Evolutionary conservation across 1,140 invertebrate species (phyloP).

Genomic region (Calosoma granatense): DNA sequence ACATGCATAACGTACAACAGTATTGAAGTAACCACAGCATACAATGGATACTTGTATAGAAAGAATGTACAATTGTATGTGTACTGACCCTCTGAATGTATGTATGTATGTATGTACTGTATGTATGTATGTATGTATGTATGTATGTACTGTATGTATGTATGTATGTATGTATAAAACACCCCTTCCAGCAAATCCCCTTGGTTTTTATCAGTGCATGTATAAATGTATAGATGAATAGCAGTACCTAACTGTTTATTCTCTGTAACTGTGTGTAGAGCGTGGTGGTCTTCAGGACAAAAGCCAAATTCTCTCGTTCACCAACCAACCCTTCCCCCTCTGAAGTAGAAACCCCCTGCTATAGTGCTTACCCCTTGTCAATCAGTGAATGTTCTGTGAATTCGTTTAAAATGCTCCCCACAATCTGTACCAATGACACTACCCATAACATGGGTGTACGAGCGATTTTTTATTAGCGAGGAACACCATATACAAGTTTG

Average conservation of each 20-base stretch:
- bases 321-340: background rate
- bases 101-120: constrained; percentile 1
- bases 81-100: too few relatives aligned
- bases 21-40: background rate
- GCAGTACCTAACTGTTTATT: too few relatives aligned
- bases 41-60: background rate
- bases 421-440: background rate
- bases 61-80: background rate
- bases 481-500: background rate
- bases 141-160: background rate
- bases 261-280: too few relatives aligned
- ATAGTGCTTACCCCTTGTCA: background rate
- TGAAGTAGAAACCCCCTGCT: background rate
- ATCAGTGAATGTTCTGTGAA: constrained; percentile 4
- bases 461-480: background rate
- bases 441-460: background rate
- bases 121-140: constrained; percentile 1
- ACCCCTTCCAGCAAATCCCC: too few relatives aligned
- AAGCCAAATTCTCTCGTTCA: too few relatives aligned
- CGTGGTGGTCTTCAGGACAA: too few relatives aligned
- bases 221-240: too few relatives aligned
- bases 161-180: background rate
- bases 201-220: too few relatives aligned
- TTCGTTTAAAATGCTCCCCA: constrained; percentile 4
- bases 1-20: too few relatives aligned